Evolutionary conservation across 2,113 vertebrate species (phyloP).

Genomic region (Phylloscopus trochiloides): DNA sequence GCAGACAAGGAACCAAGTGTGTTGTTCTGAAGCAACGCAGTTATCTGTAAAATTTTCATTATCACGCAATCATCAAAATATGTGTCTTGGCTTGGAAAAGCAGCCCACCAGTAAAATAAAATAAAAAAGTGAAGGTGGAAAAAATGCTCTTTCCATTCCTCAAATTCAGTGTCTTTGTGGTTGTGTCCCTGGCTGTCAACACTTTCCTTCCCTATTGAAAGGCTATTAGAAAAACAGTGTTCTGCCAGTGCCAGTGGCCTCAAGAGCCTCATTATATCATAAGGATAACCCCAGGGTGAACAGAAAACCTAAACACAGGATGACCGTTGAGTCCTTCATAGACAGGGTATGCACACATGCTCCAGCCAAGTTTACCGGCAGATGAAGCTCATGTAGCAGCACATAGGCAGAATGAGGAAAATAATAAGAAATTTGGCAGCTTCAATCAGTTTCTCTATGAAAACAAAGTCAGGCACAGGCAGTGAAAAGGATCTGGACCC

Average conservation of each 20-base stretch:
- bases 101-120: not conserved
- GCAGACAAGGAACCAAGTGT: slow-evolving; percentile 39
- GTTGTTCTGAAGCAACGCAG: not conserved
- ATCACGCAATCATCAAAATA: not conserved
- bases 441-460: not conserved
- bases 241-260: not conserved
- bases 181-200: not conserved
- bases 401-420: not conserved
- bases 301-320: not conserved
- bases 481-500: not conserved
- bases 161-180: not conserved
- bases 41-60: slow-evolving; percentile 47
- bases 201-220: not conserved
- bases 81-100: not conserved
- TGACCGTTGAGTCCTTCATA: not conserved
- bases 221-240: not conserved
- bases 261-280: not conserved
- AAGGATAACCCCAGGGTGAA: not conserved
- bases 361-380: not conserved
- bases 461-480: not conserved
- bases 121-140: not conserved
- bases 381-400: not conserved
- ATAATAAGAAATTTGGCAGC: not conserved
- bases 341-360: not conserved
- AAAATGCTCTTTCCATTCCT: not conserved